Evolutionary conservation across 2,888 invertebrate genomes (phyloP), one percentile per base, ranked within the genome.

Genomic region (Apodemia hepburni): DNA sequence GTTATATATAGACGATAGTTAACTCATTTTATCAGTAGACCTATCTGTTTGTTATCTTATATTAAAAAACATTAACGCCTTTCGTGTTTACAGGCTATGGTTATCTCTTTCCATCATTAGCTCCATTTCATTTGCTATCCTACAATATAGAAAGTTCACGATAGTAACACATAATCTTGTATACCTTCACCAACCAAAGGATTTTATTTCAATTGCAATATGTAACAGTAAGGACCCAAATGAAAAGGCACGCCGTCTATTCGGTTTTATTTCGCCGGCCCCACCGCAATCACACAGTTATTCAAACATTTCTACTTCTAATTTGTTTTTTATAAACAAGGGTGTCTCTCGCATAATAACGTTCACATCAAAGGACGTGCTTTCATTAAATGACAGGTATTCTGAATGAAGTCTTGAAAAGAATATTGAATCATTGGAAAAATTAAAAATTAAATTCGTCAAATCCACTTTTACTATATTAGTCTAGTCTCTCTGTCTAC

Each of bases 201-300:
- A 60, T 63, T 58, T 60, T 64, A 60, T 65, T 69, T 68, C 68
- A 66, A 65, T 68, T 68, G 66, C 64, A 68, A 66, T 69, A 66
- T 66, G 65, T 64, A 62, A 63, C 59, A 61, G 62, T 61, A 65
- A 65, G 66, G 66, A 66, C 65, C 63, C 68, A 69, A 68, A 70
- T 70, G 69, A 70, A 68, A 70, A 64, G 68, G 61, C 66, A n/a
- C 42, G 61, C 33, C 58, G 66, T 60, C 68, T 60, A 57, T 66
- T 63, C 59, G 61, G 68, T 73, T 72, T 72, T 70, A 68, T 71
- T 73, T 65, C 63, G 66, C 64, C 65, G 61, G 58, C 62, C 69
- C 69, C 67, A 66, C 81, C 81, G 88, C 88, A 87, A 88, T 89
- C 89, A 88, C 87, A 86, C 85, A 87, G 82, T 84, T 87, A 88